Evolutionary conservation across 2,113 vertebrate genomes (phyloP), one percentile per base, ranked within the genome.

Genomic region (Psettodes erumei): DNA sequence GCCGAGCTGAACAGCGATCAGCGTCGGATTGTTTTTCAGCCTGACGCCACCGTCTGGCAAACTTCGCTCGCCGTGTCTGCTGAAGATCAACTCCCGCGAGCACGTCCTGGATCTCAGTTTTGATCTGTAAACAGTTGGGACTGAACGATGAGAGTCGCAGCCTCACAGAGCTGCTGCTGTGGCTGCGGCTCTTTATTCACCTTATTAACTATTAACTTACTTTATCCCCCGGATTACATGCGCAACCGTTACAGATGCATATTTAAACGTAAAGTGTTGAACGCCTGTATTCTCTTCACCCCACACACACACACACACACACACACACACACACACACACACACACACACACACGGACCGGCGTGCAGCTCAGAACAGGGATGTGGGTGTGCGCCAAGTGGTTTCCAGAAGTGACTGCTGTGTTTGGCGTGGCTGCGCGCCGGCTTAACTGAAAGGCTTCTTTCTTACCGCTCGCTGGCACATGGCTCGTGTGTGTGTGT

Each of bases 381-480:
- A 77, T 71, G 78, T 74, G 83, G 53, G 79, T 70, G 73, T 73
- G 74, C 77, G 91, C 93, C 91, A 94, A 87, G 86, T 71, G 89
- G 83, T 94, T 95, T 93, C 93, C 93, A 93, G 92, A 94, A 94
- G 86, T 90, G 82, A 85, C 89, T 94, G 92, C 93, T 95, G 90
- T 88, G 89, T 83, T 94, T 94, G 94, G 93, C 93, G 59, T 67
- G 66, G 65, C 77, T 50, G 71, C 30, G 47, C 23, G 4, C 71
- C 21, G 37, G 42, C 47, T n/a, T 69, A 79, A 74, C 77, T 95
- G 90, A 95, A 95, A 93, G 91, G 86, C 86, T 88, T 75, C 92
- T 94, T 94, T 95, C 89, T 94, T 92, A 77, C 74, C 75, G 69
- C 47, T 33, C 15, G 72, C 80, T 88, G 86, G 83, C 81, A 77